Evolutionary conservation across 2,113 vertebrate species (phyloP).

Genomic region (mouse (Mus musculus)): GRCm39 chr1:87290501-87291000

Average conservation of each 20-base stretch:
- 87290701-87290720: neutral
- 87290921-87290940: neutral
- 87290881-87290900: constrained; percentile 23
- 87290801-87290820: constrained; percentile 15
- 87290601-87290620: neutral
- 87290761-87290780: constrained; percentile 2
- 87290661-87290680: neutral
- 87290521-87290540: neutral
- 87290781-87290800: neutral
- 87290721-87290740: neutral
- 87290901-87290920: neutral
- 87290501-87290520: neutral
- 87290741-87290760: neutral
- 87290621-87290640: neutral
- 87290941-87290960: neutral
- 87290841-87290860: neutral
- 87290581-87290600: neutral
- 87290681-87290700: neutral
- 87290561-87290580: neutral
- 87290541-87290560: neutral
- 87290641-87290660: neutral
- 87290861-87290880: constrained; percentile 9
- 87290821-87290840: constrained; percentile 34
- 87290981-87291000: neutral
- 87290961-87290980: neutral